phyloP scores from a whole-genome alignment of 2,888 invertebrate species.

The Reticulitermes lucifugus region DNA sequence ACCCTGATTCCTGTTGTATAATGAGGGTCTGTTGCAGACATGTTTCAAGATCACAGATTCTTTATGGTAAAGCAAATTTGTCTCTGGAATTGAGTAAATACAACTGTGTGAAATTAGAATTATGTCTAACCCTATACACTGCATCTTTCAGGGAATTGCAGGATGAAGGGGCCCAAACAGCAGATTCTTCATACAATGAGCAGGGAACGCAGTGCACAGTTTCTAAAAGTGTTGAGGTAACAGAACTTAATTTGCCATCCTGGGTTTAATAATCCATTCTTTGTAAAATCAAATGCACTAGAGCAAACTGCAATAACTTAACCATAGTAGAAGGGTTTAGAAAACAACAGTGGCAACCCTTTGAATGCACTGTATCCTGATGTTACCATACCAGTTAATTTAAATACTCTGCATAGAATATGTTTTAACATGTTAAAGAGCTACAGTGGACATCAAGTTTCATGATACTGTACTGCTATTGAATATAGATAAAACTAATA shows the following conservation, averaged over 20 bases:
- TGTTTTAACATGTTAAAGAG: no score
- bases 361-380: not conserved
- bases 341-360: no score
- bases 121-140: not conserved
- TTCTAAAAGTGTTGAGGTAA: not conserved
- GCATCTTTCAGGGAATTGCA: constrained; percentile 23
- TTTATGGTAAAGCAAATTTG: no score
- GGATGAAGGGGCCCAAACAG: constrained; percentile 23
- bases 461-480: no score
- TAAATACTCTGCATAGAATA: not conserved
- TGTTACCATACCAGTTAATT: not conserved
- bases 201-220: constrained; percentile 27
- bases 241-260: not conserved
- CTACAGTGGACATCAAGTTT: no score
- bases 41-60: no score
- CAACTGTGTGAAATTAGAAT: not conserved
- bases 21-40: no score
- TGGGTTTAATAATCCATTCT: no score
- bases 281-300: not conserved
- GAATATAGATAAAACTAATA: no score
- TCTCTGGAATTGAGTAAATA: not conserved
- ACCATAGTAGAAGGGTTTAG: not conserved
- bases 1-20: no score
- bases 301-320: not conserved
- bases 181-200: constrained; percentile 21